These are phyloP conservation scores for Drosophila ohnishii DNA, from an alignment of 1,140 invertebrate genomes.

Conservation along the genomic window DNA sequence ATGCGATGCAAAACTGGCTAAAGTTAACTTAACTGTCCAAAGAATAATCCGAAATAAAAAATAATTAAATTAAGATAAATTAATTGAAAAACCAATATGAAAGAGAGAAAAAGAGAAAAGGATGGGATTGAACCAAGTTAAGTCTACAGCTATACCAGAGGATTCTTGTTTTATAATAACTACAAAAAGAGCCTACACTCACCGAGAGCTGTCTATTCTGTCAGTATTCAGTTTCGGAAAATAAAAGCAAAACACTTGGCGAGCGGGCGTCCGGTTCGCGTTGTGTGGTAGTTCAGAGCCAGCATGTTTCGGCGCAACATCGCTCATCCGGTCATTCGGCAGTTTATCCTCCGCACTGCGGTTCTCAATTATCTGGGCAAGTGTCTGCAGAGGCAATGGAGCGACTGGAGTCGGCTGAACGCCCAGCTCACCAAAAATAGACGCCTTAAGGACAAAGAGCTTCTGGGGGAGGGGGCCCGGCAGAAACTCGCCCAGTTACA, in stretches of 20 bases:
- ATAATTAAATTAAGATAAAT: too few relatives aligned
- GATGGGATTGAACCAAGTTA: too few relatives aligned
- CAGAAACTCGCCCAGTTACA: constrained; percentile 5
- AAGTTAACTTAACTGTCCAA: too few relatives aligned
- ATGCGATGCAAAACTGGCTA: too few relatives aligned
- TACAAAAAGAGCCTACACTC: background rate
- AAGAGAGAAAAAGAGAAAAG: too few relatives aligned
- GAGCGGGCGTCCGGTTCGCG: background rate
- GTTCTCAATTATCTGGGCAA: constrained; percentile 61
- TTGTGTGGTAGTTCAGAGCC: constrained; percentile 8
- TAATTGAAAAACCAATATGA: too few relatives aligned
- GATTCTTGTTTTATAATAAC: background rate
- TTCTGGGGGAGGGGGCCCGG: background rate
- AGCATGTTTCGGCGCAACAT: constrained; percentile 50
- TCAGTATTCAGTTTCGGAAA: background rate
- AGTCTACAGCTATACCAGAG: background rate
- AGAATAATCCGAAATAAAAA: too few relatives aligned
- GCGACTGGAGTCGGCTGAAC: constrained; percentile 46
- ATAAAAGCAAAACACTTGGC: background rate
- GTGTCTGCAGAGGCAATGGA: constrained; percentile 51
- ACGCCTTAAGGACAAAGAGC: background rate
- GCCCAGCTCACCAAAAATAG: constrained; percentile 17
- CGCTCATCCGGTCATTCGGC: constrained; percentile 61
- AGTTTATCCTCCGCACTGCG: constrained; percentile 61
- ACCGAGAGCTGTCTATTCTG: background rate